Evolutionary conservation across 2,113 vertebrate species (phyloP), one percentile per base, ranked within the genome.

Genomic region (Beaufortia kweichowensis): DNA sequence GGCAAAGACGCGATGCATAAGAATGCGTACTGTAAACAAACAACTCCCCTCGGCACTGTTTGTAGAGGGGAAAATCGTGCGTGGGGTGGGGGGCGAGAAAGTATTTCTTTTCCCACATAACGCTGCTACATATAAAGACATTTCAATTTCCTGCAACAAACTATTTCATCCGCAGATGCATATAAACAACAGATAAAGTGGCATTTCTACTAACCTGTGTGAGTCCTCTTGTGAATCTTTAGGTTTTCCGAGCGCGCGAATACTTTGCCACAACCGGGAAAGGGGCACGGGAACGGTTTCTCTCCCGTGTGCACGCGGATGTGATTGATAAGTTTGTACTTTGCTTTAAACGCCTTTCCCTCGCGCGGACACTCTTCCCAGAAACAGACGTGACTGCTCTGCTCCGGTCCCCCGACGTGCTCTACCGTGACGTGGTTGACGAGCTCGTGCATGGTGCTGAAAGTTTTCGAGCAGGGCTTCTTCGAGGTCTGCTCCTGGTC

Each of bases 391-490:
- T 98, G 96, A 83, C 81, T 93, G 91, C 95, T 96, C 88, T 98
- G 96, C 92, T 98, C 96, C 14, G 96, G 96, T 88, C 97, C 97
- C 68, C 97, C 97, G 91, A 98, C 97, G 86, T 98, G 97, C 91
- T 98, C 96, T 91, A 98, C 95, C 69, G 96, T 98, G 91, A 98
- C 96, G 92, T 98, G 97, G 92, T 93, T 96, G 79, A 98, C 96
- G 90, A 98, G 92, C 83, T 98, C 96, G 91, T 98, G 96, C 96
- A 98, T 98, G 87, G 96, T 98, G 91, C 95, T 93, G 92, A 95
- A 98, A 84, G 96, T 97, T 90, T 96, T 96, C 15, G 95, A 96
- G 89, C 96, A 98, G 81, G 96, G 94, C 83, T 96, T 94, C 79
- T 93, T 92, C 55, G 90, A 87, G 74, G 87, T 93, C 39, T 90